Evolutionary conservation across 1,140 invertebrate genomes (phyloP), one percentile per base, ranked within the genome.

Genomic region (Drosophila lini): DNA sequence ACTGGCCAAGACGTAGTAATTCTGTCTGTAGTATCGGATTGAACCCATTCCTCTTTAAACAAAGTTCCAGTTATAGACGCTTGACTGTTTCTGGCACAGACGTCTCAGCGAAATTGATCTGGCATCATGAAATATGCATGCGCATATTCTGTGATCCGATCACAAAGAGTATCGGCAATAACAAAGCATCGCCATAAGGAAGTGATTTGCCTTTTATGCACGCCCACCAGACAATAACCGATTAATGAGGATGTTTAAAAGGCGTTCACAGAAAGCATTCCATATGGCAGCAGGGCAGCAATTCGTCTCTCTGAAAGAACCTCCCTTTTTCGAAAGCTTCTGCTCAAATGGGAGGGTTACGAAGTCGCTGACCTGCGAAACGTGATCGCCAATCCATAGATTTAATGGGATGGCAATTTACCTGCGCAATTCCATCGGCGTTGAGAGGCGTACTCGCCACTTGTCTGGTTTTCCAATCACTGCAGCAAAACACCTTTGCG

Each of bases 71-170:
- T n/a, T 59, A 59, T 16, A 13, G 28, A 42, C 5, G 2, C 15
- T 11, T 0, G 1, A 60, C 28, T 64, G 56, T 64, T 32, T 28
- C 15, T 6, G 25, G 19, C 63, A 15, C 42, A 28, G 25, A 28
- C 5, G 25, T 5, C 25, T 28, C 1, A 28, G 25, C 25, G 32
- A 22, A 64, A 48, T 32, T 57, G 47, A 80, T 62, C 50, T 22
- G 56, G 31, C 59, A 71, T 77, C 67, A 77, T 73, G 67, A 81
- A 74, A 75, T 76, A 83, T 80, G 64, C 75, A 70, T 81, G 60
- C 44, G 59, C 63, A 31, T 42, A 22, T 38, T 52, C 36, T 32
- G 45, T 38, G 31, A 55, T 32, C 9, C 47, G 25, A 67, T 68
- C 31, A 70, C 69, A 70, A 74, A 74, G 70, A 61, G 31, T 34